These are phyloP conservation scores for Holothuria leucospilota DNA, from an alignment of 53 echinoderm and acorn worm genomes.

Conservation along the genomic window DNA sequence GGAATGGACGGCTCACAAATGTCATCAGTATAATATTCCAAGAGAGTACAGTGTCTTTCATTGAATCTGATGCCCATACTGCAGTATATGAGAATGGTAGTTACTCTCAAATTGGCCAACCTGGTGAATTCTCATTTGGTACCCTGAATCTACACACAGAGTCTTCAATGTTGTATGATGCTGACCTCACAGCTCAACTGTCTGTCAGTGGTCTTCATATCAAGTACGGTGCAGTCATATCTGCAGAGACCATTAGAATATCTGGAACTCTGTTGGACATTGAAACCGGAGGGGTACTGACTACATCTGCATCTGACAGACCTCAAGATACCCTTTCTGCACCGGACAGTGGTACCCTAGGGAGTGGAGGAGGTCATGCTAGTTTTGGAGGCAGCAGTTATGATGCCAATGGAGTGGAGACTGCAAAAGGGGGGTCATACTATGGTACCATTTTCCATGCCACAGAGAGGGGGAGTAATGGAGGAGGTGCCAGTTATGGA, in stretches of 20 bases:
- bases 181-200: slow-evolving; percentile 80
- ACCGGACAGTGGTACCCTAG: slow-evolving; percentile 62
- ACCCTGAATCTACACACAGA: slow-evolving; percentile 79
- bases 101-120: slow-evolving; percentile 64
- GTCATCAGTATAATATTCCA: slow-evolving; percentile 77
- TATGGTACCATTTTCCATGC: slow-evolving; percentile 82
- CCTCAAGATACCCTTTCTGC: slow-evolving; percentile 73
- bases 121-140: slow-evolving; percentile 80
- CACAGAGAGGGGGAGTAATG: slow-evolving; percentile 76
- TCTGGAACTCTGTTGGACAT: slow-evolving; percentile 70
- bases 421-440: slow-evolving; percentile 64
- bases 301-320: slow-evolving; percentile 75
- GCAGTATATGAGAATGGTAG: slow-evolving; percentile 73
- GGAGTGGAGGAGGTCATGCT: slow-evolving; percentile 87
- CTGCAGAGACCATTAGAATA: slow-evolving; percentile 79
- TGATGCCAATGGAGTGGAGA: slow-evolving; percentile 16
- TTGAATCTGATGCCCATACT: slow-evolving; percentile 79
- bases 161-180: slow-evolving; percentile 72
- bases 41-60: slow-evolving; percentile 69
- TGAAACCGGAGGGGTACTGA: slow-evolving; percentile 78
- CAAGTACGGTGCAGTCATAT: slow-evolving; percentile 77
- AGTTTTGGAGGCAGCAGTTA: slow-evolving; percentile 79
- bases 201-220: slow-evolving; percentile 75
- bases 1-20: slow-evolving; percentile 80
- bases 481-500: slow-evolving; percentile 67